Percentiles rank a stretch among this genome's conserved stretches.
phyloP scores from a whole-genome alignment of 2,113 vertebrate species.

The Sorex araneus region DNA sequence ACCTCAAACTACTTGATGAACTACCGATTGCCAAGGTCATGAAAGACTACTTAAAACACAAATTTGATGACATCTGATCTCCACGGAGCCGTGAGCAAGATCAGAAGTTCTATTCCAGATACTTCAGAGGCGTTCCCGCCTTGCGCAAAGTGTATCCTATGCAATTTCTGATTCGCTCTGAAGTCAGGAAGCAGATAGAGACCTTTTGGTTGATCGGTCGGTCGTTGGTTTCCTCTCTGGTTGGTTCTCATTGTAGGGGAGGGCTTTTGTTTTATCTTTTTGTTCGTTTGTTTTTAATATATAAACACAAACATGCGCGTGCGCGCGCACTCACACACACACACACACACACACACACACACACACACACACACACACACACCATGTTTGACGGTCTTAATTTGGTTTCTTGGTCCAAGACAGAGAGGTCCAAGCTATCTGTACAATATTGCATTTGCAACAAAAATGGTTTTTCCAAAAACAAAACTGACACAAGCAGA shows the following conservation, averaged over 20 bases:
- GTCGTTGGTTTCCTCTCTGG: conserved; percentile 67
- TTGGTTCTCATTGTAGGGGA: conserved; percentile 84
- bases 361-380: conserved; percentile 60
- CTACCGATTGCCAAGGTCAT: conserved; percentile 99
- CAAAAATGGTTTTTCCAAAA: conserved; percentile 73
- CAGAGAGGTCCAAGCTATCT: conserved; percentile 90
- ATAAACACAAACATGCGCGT: conserved; percentile 58
- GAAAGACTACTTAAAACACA: conserved; percentile 99
- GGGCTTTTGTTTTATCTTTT: conserved; percentile 55
- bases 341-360: too few species aligned
- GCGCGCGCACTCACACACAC: conserved; percentile 77
- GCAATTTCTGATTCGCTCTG: conserved; percentile 94
- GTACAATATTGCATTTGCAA: conserved; percentile 83
- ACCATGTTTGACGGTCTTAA: conserved; percentile 90
- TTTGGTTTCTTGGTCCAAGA: conserved; percentile 92
- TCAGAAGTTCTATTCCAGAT: conserved; percentile 89
- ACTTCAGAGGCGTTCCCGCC: conserved; percentile 90
- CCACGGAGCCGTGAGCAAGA: conserved; percentile 87
- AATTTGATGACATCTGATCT: conserved; percentile 96
- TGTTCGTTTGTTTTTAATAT: too few species aligned
- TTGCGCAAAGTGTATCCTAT: conserved; percentile 96
- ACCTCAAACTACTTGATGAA: conserved; percentile 96
- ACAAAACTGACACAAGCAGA: conserved; percentile 75
- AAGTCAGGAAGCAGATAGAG: conserved; percentile 93
- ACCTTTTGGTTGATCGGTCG: conserved; percentile 82